Percentiles rank a stretch among this genome's conserved stretches.
Conservation (phyloP, 1,140 invertebrate genomes). For the Drosophila fuyamai region DNA sequence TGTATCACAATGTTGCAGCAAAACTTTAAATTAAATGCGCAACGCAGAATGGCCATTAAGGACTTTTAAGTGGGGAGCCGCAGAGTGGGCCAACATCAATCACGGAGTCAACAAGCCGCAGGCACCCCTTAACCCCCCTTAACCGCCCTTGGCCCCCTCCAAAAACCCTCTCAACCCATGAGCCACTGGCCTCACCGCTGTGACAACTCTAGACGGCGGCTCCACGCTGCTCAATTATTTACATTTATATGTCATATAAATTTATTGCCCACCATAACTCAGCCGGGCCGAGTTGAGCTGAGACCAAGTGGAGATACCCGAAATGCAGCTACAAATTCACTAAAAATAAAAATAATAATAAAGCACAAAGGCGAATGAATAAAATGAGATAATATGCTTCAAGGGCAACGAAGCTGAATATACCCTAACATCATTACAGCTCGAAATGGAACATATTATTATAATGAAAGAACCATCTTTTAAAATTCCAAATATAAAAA, state of each 20-base stretch:
- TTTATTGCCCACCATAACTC: constrained; percentile 77
- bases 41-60: constrained; percentile 67
- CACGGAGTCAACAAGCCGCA: constrained; percentile 55
- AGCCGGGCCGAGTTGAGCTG: constrained; percentile 34
- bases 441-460: too few relatives aligned
- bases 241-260: constrained; percentile 83
- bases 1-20: constrained; percentile 47
- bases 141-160: too few relatives aligned
- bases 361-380: constrained; percentile 28
- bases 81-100: constrained; percentile 48
- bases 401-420: not conserved
- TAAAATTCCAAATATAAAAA: too few relatives aligned
- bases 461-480: too few relatives aligned
- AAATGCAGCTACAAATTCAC: constrained; percentile 78
- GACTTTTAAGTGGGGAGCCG: constrained; percentile 51
- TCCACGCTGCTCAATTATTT: constrained; percentile 75
- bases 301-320: constrained; percentile 58
- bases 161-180: constrained; percentile 6
- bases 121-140: constrained; percentile 26
- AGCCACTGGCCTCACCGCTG: constrained; percentile 39
- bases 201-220: constrained; percentile 57
- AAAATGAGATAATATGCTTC: not conserved
- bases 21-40: constrained; percentile 69
- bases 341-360: constrained; percentile 60
- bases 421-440: constrained; percentile 3